phyloP scores from a whole-genome alignment of 2,797 vertebrate genomes.

The Channallabes apus region DNA sequence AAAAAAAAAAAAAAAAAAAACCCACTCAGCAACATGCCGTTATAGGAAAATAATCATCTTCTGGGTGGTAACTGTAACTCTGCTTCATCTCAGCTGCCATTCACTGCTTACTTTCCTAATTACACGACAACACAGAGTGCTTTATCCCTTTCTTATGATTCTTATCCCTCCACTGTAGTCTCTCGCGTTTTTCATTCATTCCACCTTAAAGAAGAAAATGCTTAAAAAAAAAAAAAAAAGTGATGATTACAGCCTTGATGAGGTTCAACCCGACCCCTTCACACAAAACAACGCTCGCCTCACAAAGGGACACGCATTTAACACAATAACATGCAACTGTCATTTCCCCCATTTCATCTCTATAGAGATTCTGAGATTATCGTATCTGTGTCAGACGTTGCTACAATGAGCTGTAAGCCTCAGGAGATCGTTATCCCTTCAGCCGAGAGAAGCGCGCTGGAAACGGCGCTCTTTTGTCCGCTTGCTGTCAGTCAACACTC shows the following conservation, averaged over 20 bases:
- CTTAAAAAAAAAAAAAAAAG: neutral
- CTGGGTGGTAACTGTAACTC: neutral
- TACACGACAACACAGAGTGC: neutral
- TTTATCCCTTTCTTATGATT: neutral
- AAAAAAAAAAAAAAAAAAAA: neutral
- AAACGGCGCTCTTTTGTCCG: slow-evolving; percentile 17
- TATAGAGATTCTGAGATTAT: neutral
- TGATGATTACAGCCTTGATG: neutral
- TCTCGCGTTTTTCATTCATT: neutral
- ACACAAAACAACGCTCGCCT: too few species aligned
- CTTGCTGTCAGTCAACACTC: slow-evolving; percentile 10
- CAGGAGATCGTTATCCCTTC: slow-evolving; percentile 22
- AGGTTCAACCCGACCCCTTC: neutral
- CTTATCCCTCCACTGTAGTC: neutral
- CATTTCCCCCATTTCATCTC: neutral
- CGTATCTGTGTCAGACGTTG: slow-evolving; percentile 22
- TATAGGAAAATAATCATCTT: neutral
- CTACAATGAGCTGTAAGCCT: slow-evolving; percentile 21
- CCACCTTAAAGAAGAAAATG: neutral
- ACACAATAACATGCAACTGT: neutral
- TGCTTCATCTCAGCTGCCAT: neutral
- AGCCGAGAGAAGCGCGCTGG: slow-evolving; percentile 1
- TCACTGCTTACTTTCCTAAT: neutral
- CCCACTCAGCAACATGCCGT: neutral
- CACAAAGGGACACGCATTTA: neutral